These are phyloP conservation scores for Coreoperca whiteheadi DNA, from an alignment of 2,113 vertebrate genomes.

Conservation along the genomic window DNA sequence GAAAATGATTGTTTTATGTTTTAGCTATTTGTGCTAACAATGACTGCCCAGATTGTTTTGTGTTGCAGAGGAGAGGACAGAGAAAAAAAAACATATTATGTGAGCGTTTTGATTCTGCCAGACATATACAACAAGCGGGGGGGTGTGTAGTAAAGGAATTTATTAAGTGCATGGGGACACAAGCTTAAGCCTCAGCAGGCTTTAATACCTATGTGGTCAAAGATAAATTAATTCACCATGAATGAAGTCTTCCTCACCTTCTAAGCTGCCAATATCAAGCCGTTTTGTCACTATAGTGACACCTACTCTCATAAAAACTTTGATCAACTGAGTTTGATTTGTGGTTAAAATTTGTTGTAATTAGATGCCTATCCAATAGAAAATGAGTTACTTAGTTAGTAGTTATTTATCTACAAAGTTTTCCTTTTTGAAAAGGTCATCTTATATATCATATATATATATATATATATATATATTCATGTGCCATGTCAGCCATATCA, in stretches of 20 bases:
- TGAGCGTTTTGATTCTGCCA: not conserved
- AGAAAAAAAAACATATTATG: not conserved
- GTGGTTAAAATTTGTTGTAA: not conserved
- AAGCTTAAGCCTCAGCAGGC: not conserved
- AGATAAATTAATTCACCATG: not conserved
- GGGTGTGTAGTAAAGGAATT: not conserved
- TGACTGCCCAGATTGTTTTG: not conserved
- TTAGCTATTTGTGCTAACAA: not conserved
- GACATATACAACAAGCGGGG: not conserved
- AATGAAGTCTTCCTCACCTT: not conserved
- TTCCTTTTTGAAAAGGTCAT: not conserved
- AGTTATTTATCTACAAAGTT: not conserved
- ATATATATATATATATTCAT: too few relatives aligned
- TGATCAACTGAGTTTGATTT: not conserved
- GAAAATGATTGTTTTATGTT: constrained; percentile 1
- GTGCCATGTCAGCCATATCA: not conserved
- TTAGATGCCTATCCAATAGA: not conserved
- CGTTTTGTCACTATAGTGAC: not conserved
- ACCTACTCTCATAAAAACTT: not conserved
- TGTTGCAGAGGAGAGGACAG: not conserved
- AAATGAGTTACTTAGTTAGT: not conserved
- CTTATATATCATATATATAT: too few relatives aligned
- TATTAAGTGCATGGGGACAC: not conserved
- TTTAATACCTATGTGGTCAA: not conserved
- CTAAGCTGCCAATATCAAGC: not conserved